phyloP scores from a whole-genome alignment of 2,113 vertebrate genomes.

The Lepus europaeus region DNA sequence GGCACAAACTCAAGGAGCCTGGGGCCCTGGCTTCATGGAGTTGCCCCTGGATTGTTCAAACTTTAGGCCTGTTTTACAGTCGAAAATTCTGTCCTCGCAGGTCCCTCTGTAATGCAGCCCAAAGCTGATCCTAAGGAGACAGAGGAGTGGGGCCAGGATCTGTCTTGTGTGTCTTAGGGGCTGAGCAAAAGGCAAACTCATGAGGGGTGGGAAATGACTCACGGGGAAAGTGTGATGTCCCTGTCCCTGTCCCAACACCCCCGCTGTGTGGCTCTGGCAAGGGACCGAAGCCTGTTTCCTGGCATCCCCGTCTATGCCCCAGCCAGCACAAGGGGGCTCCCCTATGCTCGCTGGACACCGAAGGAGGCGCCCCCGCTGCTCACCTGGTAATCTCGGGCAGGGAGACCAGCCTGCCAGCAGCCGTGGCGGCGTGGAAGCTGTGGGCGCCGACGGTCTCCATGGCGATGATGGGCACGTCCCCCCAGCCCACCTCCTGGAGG shows the following conservation, averaged over 20 bases:
- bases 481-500: constrained; percentile 90
- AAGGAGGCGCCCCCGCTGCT: not conserved
- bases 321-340: not conserved
- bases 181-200: not conserved
- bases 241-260: no score
- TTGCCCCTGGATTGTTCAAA: not conserved
- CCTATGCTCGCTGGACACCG: no score
- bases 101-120: not conserved
- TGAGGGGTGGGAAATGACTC: not conserved
- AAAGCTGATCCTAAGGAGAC: not conserved
- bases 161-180: not conserved
- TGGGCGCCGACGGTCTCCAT: constrained; percentile 94
- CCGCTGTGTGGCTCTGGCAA: not conserved
- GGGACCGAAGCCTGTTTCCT: not conserved
- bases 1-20: not conserved
- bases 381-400: constrained; percentile 93
- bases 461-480: constrained; percentile 92
- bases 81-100: not conserved
- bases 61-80: not conserved
- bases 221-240: not conserved
- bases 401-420: constrained; percentile 89
- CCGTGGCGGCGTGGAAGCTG: constrained; percentile 90
- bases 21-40: not conserved
- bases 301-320: accelerated
- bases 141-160: not conserved